A percentile compares a stretch with the other conserved stretches of the same genome.
Evolutionary conservation across 2,113 vertebrate species (phyloP).

Genomic region (Callipepla californica): DNA sequence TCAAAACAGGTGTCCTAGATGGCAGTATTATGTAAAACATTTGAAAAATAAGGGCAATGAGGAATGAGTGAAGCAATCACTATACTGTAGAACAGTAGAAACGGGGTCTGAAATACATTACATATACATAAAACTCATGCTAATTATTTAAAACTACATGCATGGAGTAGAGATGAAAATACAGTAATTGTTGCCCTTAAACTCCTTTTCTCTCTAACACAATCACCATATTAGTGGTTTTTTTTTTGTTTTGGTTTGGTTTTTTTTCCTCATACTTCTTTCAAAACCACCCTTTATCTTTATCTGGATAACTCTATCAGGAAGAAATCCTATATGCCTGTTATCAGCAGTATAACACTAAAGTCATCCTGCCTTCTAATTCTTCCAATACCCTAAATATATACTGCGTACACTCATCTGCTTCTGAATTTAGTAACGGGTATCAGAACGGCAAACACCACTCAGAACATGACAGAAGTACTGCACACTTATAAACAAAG

Average conservation of each 20-base stretch:
- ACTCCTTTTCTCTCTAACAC: no score
- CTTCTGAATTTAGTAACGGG: background rate
- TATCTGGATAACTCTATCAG: background rate
- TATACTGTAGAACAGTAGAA: background rate
- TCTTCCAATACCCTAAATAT: background rate
- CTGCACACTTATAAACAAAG: background rate
- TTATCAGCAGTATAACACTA: background rate
- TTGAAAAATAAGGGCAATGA: background rate
- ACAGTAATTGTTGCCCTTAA: background rate
- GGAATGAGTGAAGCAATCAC: background rate
- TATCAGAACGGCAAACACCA: background rate
- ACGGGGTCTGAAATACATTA: background rate
- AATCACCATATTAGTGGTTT: background rate
- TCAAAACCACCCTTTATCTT: background rate
- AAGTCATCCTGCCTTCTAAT: background rate
- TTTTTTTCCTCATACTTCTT: background rate
- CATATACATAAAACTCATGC: background rate
- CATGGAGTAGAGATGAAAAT: background rate
- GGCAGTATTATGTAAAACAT: background rate
- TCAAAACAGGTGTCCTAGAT: background rate
- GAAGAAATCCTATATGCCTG: background rate
- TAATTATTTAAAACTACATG: background rate
- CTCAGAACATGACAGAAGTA: background rate
- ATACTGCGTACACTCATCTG: background rate
- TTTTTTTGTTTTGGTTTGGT: no score